These are phyloP conservation scores for Albula glossodonta DNA, from an alignment of 2,113 vertebrate genomes.

Conservation along the genomic window DNA sequence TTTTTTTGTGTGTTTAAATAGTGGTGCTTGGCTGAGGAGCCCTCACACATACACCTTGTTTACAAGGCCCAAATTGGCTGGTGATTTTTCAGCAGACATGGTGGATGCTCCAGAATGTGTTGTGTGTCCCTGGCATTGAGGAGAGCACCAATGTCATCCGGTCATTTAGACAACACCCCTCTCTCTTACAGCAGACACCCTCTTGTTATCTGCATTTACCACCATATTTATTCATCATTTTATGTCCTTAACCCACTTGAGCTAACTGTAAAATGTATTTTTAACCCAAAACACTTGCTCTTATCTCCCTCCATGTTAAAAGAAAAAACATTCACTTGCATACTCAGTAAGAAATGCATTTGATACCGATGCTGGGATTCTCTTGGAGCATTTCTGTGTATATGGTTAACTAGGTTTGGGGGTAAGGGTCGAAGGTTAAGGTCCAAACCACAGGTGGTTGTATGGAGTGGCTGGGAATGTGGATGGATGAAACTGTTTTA, in stretches of 20 bases:
- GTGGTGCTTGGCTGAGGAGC: too few species aligned
- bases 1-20: too few species aligned
- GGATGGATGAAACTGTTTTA: constrained; percentile 67
- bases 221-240: background rate
- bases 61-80: too few species aligned
- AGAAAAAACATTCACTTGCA: background rate
- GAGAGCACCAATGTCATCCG: constrained; percentile 4
- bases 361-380: constrained; percentile 32
- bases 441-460: constrained; percentile 48
- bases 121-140: background rate
- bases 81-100: too few species aligned
- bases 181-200: background rate
- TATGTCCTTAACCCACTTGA: background rate
- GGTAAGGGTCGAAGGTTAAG: constrained; percentile 45
- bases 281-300: background rate
- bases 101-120: too few species aligned
- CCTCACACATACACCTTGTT: too few species aligned
- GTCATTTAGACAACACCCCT: background rate
- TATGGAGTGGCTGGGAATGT: constrained; percentile 49
- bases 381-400: constrained; percentile 50
- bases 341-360: background rate
- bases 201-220: background rate
- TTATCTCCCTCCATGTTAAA: background rate
- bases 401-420: constrained; percentile 31
- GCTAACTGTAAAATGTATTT: background rate